These are phyloP conservation scores for Mola mola DNA, from an alignment of 2,113 vertebrate genomes.

Conservation along the genomic window DNA sequence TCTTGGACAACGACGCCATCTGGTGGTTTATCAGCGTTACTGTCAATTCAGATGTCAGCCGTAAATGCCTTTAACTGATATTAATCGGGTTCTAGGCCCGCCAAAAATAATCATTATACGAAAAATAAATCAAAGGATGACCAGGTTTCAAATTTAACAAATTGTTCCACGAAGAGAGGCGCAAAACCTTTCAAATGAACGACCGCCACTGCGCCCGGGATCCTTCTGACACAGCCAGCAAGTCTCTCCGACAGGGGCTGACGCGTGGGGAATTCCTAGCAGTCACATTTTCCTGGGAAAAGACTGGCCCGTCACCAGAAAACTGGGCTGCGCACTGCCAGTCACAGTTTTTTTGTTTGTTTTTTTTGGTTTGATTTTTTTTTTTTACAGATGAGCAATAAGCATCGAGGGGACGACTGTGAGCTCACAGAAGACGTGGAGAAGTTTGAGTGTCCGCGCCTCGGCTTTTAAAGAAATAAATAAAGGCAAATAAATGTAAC, in stretches of 20 bases:
- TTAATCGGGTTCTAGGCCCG: too few species aligned
- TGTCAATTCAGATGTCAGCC: not conserved
- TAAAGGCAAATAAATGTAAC: too few species aligned
- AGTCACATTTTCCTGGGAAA: slow-evolving; percentile 84
- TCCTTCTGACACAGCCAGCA: slow-evolving; percentile 70
- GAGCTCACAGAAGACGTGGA: too few species aligned
- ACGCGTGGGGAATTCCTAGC: slow-evolving; percentile 83
- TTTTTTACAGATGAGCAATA: not conserved
- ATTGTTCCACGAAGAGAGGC: fast-evolving
- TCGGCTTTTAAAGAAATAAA: too few species aligned
- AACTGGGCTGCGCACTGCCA: slow-evolving; percentile 28
- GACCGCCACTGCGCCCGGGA: too few species aligned
- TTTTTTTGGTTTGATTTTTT: not conserved
- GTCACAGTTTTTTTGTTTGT: not conserved
- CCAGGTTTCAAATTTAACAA: too few species aligned
- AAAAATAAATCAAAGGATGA: too few species aligned
- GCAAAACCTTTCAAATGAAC: not conserved
- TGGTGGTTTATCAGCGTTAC: not conserved
- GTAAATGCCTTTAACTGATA: too few species aligned
- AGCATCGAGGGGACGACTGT: too few species aligned
- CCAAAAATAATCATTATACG: too few species aligned
- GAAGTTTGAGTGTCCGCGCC: not conserved
- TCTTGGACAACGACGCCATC: not conserved
- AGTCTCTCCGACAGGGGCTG: slow-evolving; percentile 71
- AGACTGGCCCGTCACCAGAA: slow-evolving; percentile 66